Percentiles rank a stretch among this genome's conserved stretches.
Conservation (phyloP, 2,797 vertebrate genomes). For the Gadopsis marmoratus region DNA sequence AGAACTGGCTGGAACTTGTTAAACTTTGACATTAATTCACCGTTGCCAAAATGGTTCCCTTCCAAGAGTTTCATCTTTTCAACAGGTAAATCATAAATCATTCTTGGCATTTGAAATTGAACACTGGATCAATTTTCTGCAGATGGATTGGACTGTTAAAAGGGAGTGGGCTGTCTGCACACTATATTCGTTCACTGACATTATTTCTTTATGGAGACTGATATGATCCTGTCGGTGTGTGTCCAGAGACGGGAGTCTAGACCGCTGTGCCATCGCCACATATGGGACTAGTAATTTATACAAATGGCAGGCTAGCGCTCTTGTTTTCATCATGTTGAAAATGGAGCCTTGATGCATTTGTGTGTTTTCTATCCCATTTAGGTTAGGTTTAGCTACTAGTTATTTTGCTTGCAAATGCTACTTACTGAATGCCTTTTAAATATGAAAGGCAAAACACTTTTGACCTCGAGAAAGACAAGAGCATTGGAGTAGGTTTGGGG, state of each 20-base stretch:
- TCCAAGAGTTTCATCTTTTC: conserved; percentile 18
- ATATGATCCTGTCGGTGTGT: conserved; percentile 35
- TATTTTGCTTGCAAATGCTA: conserved; percentile 38
- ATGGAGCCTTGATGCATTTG: not conserved
- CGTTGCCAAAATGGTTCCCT: not conserved
- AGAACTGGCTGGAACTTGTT: not conserved
- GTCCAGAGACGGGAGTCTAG: conserved; percentile 44
- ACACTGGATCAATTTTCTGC: conserved; percentile 37
- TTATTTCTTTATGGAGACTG: conserved; percentile 54
- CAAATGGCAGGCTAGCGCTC: conserved; percentile 23
- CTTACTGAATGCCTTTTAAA: not conserved
- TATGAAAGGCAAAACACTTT: not conserved
- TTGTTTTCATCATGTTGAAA: conserved; percentile 17
- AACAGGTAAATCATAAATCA: conserved; percentile 27
- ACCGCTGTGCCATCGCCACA: conserved; percentile 35
- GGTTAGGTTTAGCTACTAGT: conserved; percentile 8
- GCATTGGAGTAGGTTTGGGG: not conserved
- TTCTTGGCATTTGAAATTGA: conserved; percentile 46
- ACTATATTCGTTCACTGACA: conserved; percentile 34
- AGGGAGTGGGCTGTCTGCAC: conserved; percentile 28
- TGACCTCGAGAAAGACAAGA: conserved; percentile 23
- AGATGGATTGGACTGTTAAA: conserved; percentile 39
- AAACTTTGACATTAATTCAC: not conserved
- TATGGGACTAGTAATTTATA: conserved; percentile 33
- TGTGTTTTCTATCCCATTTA: conserved; percentile 25